phyloP scores from a whole-genome alignment of 2,797 vertebrate species.

The Gymnoscopelus microlampas region DNA sequence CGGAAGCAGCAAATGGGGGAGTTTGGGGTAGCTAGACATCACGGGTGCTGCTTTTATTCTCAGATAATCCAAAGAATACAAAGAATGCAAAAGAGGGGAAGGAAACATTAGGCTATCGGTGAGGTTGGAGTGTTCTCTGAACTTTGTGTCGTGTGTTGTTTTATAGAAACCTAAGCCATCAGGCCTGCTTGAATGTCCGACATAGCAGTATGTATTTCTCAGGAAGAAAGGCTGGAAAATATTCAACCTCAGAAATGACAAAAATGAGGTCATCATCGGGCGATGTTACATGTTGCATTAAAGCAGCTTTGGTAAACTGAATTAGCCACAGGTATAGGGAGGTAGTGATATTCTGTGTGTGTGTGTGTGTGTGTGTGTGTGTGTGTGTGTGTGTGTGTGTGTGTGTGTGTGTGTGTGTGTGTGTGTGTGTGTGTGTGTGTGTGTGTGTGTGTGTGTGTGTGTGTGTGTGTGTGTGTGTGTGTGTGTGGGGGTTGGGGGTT shows the following conservation, averaged over 20 bases:
- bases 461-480: constrained; percentile 27
- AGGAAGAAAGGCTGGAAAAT: neutral
- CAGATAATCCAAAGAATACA: neutral
- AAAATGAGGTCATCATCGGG: too few species aligned
- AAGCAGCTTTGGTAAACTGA: constrained; percentile 46
- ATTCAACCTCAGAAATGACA: constrained; percentile 5
- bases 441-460: constrained; percentile 25
- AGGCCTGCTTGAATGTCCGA: too few species aligned
- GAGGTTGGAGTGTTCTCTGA: neutral
- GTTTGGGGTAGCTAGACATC: neutral
- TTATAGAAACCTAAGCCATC: neutral
- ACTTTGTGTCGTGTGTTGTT: neutral
- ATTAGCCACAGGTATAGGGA: constrained; percentile 38
- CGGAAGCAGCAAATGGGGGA: constrained; percentile 8
- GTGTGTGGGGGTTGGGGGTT: constrained; percentile 40
- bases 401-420: constrained; percentile 43
- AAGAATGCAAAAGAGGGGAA: neutral
- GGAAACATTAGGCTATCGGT: neutral
- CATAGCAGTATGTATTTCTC: neutral
- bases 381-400: constrained; percentile 43
- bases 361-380: constrained; percentile 27
- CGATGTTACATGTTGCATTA: constrained; percentile 24
- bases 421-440: constrained; percentile 27
- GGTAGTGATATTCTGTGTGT: constrained; percentile 45
- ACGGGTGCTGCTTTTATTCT: neutral